These are phyloP conservation scores for Limnothrissa miodon DNA, from an alignment of 2,113 vertebrate genomes.

Conservation along the genomic window DNA sequence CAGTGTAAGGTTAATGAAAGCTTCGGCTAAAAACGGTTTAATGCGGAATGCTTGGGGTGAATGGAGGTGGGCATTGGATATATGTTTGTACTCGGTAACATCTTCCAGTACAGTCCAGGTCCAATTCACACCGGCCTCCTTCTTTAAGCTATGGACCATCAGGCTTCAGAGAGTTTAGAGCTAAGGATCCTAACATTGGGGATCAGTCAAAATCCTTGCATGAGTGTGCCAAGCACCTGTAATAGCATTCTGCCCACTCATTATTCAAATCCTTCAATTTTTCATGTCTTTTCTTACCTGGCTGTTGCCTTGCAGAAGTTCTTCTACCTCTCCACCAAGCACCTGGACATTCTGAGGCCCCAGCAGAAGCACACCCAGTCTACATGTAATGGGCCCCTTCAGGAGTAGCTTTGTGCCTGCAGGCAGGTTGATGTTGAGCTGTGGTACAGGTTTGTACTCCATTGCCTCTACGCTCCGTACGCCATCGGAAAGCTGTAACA, in stretches of 20 bases:
- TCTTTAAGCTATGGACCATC: no score
- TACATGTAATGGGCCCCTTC: conserved; percentile 79
- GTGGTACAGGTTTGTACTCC: conserved; percentile 85
- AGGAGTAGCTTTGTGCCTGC: conserved; percentile 89
- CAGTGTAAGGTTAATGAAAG: no score
- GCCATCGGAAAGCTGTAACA: conserved; percentile 92
- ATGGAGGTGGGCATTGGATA: no score
- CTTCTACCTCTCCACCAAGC: conserved; percentile 90
- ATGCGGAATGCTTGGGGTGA: no score
- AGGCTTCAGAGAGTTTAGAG: no score
- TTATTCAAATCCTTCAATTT: not conserved
- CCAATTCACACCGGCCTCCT: no score
- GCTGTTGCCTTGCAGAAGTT: conserved; percentile 71
- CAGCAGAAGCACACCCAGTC: conserved; percentile 87
- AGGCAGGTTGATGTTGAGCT: conserved; percentile 68
- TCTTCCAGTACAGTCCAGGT: no score
- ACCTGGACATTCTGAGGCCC: conserved; percentile 86
- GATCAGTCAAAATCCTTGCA: no score
- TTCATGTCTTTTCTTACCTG: conserved; percentile 13
- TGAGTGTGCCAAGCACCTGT: not conserved
- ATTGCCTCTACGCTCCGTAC: conserved; percentile 87
- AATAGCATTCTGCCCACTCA: not conserved
- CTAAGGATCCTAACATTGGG: no score
- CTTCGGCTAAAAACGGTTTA: no score
- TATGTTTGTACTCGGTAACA: no score